phyloP scores from a whole-genome alignment of 2,888 invertebrate genomes.

The Chouioia cunea region DNA sequence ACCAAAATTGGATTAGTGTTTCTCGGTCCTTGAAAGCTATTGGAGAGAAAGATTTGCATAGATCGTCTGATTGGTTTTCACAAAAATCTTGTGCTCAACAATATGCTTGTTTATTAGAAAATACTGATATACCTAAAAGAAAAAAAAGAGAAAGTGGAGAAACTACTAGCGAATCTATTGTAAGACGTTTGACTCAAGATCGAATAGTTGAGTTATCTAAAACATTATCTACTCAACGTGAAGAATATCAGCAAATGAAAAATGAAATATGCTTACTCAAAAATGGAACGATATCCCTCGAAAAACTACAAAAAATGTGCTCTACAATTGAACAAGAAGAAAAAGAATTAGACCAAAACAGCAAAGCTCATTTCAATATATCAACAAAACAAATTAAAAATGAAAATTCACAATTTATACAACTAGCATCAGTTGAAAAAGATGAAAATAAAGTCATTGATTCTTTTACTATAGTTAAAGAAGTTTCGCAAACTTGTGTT shows the following conservation, averaged over 20 bases:
- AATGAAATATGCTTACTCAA: slow-evolving; percentile 73
- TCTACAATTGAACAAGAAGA: slow-evolving; percentile 75
- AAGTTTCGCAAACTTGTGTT: slow-evolving; percentile 56
- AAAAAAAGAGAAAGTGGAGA: slow-evolving; percentile 82
- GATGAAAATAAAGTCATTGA: slow-evolving; percentile 54
- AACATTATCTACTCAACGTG: slow-evolving; percentile 78
- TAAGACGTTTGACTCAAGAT: slow-evolving; percentile 82
- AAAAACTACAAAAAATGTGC: slow-evolving; percentile 82
- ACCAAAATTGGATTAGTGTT: slow-evolving; percentile 93
- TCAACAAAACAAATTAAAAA: slow-evolving; percentile 54
- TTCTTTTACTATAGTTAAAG: slow-evolving; percentile 52
- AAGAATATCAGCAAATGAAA: slow-evolving; percentile 81
- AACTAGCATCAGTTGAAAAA: slow-evolving; percentile 41
- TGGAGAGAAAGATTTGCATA: slow-evolving; percentile 75
- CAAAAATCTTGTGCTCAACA: slow-evolving; percentile 92
- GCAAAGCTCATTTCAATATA: slow-evolving; percentile 69
- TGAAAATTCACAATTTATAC: slow-evolving; percentile 55
- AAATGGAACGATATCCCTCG: slow-evolving; percentile 76
- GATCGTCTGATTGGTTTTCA: slow-evolving; percentile 89
- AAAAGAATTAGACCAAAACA: slow-evolving; percentile 78
- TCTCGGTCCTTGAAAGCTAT: slow-evolving; percentile 84
- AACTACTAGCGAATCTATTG: slow-evolving; percentile 84
- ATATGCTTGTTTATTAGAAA: slow-evolving; percentile 84
- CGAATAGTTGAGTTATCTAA: slow-evolving; percentile 83
- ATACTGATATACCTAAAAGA: slow-evolving; percentile 86